Evolutionary conservation across 2,113 vertebrate genomes (phyloP).

Genomic region (Brachyhypopomus gauderio): DNA sequence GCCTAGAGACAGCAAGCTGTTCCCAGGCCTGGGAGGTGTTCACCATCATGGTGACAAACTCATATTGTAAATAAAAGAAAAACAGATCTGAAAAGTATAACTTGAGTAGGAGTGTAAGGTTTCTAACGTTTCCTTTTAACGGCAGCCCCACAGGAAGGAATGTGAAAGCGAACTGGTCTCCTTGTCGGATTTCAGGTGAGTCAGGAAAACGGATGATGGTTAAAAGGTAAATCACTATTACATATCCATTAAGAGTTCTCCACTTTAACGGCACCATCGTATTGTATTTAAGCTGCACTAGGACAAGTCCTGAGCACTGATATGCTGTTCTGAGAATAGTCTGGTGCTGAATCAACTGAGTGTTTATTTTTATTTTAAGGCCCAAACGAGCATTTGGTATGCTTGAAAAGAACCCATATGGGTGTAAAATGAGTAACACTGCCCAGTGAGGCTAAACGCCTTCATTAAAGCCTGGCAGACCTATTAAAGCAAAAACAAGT

Average conservation of each 20-base stretch:
- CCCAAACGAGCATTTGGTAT: not conserved
- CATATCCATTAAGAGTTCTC: not conserved
- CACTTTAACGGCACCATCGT: not conserved
- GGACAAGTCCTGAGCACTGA: not conserved
- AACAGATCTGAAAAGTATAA: too few species aligned
- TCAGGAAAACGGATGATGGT: not conserved
- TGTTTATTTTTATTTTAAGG: not conserved
- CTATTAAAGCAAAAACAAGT: conserved; percentile 11
- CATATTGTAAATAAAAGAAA: too few species aligned
- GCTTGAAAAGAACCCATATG: not conserved
- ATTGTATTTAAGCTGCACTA: not conserved
- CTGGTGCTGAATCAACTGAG: too few species aligned
- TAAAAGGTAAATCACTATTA: not conserved
- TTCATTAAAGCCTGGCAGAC: conserved; percentile 14
- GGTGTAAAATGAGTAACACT: not conserved
- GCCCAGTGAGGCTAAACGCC: not conserved
- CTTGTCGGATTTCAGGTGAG: conserved; percentile 17
- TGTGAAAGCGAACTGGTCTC: not conserved
- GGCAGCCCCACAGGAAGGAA: not conserved
- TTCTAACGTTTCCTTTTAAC: too few species aligned
- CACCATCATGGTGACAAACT: too few species aligned
- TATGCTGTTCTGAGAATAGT: too few species aligned
- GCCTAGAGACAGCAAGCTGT: too few species aligned
- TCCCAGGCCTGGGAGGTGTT: too few species aligned
- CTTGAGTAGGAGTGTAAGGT: too few species aligned